Evolutionary conservation across 2,797 vertebrate species (phyloP).

Genomic region (Carcharodon carcharias): DNA sequence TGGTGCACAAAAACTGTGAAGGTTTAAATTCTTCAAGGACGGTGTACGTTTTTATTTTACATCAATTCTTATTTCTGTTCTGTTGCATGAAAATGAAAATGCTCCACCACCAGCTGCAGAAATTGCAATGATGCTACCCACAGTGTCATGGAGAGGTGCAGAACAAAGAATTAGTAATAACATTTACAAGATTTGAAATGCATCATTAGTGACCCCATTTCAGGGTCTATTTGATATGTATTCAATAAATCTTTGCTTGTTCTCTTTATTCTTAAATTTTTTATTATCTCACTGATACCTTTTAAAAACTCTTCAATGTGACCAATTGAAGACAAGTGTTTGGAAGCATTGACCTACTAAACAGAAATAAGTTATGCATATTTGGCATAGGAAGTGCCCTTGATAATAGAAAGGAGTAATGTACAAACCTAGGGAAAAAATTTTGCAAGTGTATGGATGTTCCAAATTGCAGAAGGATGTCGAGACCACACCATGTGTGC

Average conservation of each 20-base stretch:
- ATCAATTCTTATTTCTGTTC: background rate
- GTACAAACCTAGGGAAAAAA: background rate
- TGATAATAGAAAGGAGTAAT: background rate
- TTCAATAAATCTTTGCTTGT: background rate
- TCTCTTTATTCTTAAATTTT: background rate
- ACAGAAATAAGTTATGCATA: background rate
- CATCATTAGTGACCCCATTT: background rate
- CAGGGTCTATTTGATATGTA: background rate
- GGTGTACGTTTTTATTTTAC: slow-evolving; percentile 13
- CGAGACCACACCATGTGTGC: background rate
- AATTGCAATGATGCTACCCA: background rate
- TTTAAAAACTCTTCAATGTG: background rate
- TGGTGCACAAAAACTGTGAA: slow-evolving; percentile 32
- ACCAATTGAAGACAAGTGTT: background rate
- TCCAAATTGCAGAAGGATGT: background rate
- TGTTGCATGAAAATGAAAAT: slow-evolving; percentile 8
- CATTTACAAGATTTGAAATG: background rate
- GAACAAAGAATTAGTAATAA: background rate
- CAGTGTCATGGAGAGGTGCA: background rate
- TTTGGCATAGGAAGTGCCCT: background rate
- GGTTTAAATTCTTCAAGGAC: slow-evolving; percentile 22
- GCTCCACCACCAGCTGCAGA: background rate
- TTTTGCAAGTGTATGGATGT: background rate
- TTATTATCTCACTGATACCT: background rate
- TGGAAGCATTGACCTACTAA: background rate